phyloP scores from a whole-genome alignment of 1,140 invertebrate species.

The Ips typographus region DNA sequence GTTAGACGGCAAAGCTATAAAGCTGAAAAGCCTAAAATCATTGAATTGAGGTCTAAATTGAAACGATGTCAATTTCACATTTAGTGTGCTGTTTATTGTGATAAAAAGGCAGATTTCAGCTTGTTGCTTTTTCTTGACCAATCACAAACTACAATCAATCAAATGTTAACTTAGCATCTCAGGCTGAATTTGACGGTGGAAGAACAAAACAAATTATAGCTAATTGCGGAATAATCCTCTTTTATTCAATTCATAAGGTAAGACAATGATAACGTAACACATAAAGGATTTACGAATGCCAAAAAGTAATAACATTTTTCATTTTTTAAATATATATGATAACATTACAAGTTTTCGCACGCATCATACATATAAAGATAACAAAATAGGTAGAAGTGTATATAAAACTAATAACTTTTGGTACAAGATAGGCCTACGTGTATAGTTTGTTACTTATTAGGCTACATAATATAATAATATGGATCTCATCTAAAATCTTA shows the following conservation, averaged over 20 bases:
- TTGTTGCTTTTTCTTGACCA: too few species aligned
- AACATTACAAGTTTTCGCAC: constrained; percentile 42
- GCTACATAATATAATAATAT: constrained; percentile 45
- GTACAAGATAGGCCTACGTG: constrained; percentile 50
- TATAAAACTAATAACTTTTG: constrained; percentile 48
- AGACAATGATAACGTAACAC: constrained; percentile 40
- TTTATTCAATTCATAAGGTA: constrained; percentile 42
- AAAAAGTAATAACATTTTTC: constrained; percentile 35
- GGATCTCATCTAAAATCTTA: constrained; percentile 44
- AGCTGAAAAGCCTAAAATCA: too few species aligned
- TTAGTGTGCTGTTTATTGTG: too few species aligned
- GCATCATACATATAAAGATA: constrained; percentile 41
- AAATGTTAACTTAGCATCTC: too few species aligned
- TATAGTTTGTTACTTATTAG: constrained; percentile 47
- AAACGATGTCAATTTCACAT: too few species aligned
- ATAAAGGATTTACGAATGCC: constrained; percentile 36
- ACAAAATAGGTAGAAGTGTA: constrained; percentile 48
- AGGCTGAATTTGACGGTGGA: too few species aligned
- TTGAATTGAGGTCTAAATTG: too few species aligned
- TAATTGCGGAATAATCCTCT: constrained; percentile 42
- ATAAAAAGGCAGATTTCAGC: too few species aligned
- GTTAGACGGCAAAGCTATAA: too few species aligned
- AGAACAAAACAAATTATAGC: too few species aligned
- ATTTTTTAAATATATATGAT: constrained; percentile 14
- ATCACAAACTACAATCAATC: too few species aligned